Percentiles rank a stretch among this genome's conserved stretches.
Evolutionary conservation across 2,888 invertebrate species (phyloP).

Genomic region (Penaeus monodon): DNA sequence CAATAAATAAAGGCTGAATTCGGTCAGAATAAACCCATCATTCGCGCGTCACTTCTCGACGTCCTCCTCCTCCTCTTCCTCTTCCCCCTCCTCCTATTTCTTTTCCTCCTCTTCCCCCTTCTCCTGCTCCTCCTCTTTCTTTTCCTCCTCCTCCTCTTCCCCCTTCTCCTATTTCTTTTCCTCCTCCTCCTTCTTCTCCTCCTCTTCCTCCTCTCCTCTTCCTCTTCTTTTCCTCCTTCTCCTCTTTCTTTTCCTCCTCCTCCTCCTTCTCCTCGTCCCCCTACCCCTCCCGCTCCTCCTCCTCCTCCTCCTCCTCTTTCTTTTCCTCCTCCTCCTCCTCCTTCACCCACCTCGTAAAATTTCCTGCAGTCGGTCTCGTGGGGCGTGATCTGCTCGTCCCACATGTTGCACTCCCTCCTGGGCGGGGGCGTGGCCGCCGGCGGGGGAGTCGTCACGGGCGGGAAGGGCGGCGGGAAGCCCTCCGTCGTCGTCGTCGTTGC

Average conservation of each 20-base stretch:
- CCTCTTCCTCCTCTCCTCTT: not conserved
- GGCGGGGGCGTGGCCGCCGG: not conserved
- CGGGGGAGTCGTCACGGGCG: not conserved
- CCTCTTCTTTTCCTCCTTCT: not conserved
- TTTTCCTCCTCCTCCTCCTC: not conserved
- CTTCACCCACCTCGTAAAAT: slow-evolving; percentile 75
- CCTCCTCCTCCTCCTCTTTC: not conserved
- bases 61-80: not conserved
- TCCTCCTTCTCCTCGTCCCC: not conserved
- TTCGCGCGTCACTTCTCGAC: too few relatives aligned
- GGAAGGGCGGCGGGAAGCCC: slow-evolving; percentile 1
- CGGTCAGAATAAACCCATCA: too few relatives aligned
- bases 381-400: slow-evolving; percentile 74
- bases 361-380: slow-evolving; percentile 78
- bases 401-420: slow-evolving; percentile 29
- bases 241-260: not conserved
- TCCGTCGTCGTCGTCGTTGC: not conserved
- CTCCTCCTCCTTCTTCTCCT: not conserved
- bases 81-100: too few relatives aligned
- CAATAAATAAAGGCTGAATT: too few relatives aligned
- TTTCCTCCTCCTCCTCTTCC: too few relatives aligned
- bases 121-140: not conserved
- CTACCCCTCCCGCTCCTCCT: not conserved
- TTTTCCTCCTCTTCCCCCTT: not conserved
- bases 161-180: not conserved